Evolutionary conservation across 1,140 invertebrate genomes (phyloP).

Genomic region (Panulirus ornatus): DNA sequence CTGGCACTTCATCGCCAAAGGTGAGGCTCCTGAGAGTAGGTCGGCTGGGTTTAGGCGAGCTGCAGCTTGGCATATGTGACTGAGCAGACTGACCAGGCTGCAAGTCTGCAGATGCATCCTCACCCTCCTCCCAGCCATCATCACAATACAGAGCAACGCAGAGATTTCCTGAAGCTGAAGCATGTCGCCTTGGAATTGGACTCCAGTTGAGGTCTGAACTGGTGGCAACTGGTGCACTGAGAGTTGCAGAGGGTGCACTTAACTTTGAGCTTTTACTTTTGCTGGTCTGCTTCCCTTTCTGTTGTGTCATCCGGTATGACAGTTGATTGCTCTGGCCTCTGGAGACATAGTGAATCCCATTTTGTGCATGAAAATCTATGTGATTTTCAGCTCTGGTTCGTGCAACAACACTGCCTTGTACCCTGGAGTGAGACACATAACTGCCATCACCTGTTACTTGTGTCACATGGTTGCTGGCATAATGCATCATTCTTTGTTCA

Average conservation of each 20-base stretch:
- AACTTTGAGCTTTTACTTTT: constrained; percentile 40
- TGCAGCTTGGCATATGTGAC: constrained; percentile 24
- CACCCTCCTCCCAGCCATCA: constrained; percentile 52
- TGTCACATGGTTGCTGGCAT: constrained; percentile 47
- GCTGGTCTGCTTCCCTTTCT: constrained; percentile 27
- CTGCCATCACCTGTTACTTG: constrained; percentile 42
- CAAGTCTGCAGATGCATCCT: neutral
- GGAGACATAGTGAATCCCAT: constrained; percentile 40
- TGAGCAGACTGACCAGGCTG: constrained; percentile 5
- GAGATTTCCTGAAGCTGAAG: constrained; percentile 36
- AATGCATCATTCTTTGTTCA: constrained; percentile 57
- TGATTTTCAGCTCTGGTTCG: constrained; percentile 37
- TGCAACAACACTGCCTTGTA: constrained; percentile 56
- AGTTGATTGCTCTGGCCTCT: constrained; percentile 34
- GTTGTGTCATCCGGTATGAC: constrained; percentile 39
- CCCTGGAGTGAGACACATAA: constrained; percentile 49
- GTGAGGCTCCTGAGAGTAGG: constrained; percentile 32
- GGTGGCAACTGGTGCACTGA: constrained; percentile 30
- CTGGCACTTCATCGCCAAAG: constrained; percentile 40
- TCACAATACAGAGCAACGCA: constrained; percentile 66
- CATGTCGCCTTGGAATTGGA: constrained; percentile 51
- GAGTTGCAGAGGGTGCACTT: constrained; percentile 18
- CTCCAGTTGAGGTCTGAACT: constrained; percentile 61
- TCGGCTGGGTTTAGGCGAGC: constrained; percentile 17
- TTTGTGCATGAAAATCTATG: constrained; percentile 55